Percentiles rank a stretch among this genome's conserved stretches.
phyloP scores from a whole-genome alignment of 2,888 invertebrate genomes.

The Dioctria rufipes region DNA sequence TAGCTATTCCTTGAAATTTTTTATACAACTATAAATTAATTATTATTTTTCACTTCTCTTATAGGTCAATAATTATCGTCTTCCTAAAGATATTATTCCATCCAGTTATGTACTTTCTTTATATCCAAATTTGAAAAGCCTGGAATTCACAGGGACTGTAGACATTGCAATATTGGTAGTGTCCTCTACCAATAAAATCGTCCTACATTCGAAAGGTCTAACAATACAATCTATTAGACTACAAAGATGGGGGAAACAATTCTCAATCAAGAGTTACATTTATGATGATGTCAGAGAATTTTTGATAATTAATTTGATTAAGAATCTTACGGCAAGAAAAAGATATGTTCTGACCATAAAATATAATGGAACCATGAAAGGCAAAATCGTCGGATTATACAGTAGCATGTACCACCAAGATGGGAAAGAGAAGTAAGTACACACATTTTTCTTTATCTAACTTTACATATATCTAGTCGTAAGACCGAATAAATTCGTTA shows the following conservation, averaged over 20 bases:
- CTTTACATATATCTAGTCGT: too few relatives aligned
- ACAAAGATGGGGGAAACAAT: slow-evolving; percentile 61
- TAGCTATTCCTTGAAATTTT: slow-evolving; percentile 58
- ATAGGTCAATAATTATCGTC: slow-evolving; percentile 3
- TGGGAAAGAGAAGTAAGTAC: slow-evolving; percentile 71
- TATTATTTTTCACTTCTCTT: too few relatives aligned
- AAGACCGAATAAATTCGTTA: too few relatives aligned
- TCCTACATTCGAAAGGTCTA: slow-evolving; percentile 77
- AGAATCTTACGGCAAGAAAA: slow-evolving; percentile 59
- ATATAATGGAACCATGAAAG: slow-evolving; percentile 78
- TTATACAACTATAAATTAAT: slow-evolving; percentile 58
- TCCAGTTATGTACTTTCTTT: slow-evolving; percentile 79
- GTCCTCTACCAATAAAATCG: slow-evolving; percentile 71
- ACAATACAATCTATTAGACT: slow-evolving; percentile 65
- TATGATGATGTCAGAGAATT: slow-evolving; percentile 65
- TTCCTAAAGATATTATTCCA: slow-evolving; percentile 72
- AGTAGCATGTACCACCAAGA: slow-evolving; percentile 75
- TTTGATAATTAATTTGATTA: slow-evolving; percentile 64
- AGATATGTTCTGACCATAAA: slow-evolving; percentile 74
- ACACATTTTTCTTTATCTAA: not conserved
- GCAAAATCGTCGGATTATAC: slow-evolving; percentile 82
- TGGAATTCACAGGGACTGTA: slow-evolving; percentile 75
- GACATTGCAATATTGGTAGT: slow-evolving; percentile 72
- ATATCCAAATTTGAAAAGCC: slow-evolving; percentile 76
- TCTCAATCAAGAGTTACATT: slow-evolving; percentile 59